Conservation (phyloP, 2,797 vertebrate species). For the Salmo trutta region DNA sequence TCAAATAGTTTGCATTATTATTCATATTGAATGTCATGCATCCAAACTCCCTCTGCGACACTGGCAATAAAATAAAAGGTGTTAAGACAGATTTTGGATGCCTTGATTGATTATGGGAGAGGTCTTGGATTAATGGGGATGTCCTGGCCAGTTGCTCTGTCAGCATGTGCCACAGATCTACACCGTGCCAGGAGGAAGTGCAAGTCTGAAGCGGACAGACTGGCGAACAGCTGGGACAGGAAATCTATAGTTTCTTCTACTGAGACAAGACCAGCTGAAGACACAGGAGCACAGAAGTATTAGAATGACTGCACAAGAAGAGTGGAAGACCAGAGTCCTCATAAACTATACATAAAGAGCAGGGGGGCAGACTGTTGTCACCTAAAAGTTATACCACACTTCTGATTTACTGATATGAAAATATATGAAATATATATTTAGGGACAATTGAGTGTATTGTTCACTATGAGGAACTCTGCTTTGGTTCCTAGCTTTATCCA, state of each 20-base stretch:
- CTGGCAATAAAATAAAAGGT: slow-evolving; percentile 81
- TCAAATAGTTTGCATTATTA: slow-evolving; percentile 38
- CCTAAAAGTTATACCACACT: slow-evolving; percentile 38
- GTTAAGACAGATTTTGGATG: slow-evolving; percentile 77
- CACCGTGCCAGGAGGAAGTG: slow-evolving; percentile 24
- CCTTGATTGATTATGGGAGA: slow-evolving; percentile 78
- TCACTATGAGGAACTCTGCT: slow-evolving; percentile 11
- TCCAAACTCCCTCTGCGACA: slow-evolving; percentile 61
- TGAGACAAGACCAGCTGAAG: slow-evolving; percentile 39
- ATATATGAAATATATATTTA: slow-evolving; percentile 13
- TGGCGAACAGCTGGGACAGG: slow-evolving; percentile 7
- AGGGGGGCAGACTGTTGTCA: slow-evolving; percentile 17
- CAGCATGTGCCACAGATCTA: slow-evolving; percentile 36
- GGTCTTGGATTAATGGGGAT: slow-evolving; percentile 69
- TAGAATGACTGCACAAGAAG: slow-evolving; percentile 40
- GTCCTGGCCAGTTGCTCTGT: slow-evolving; percentile 45
- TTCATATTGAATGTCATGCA: slow-evolving; percentile 71
- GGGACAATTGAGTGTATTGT: not conserved
- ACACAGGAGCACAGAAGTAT: slow-evolving; percentile 35
- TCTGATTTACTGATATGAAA: slow-evolving; percentile 34
- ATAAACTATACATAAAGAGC: slow-evolving; percentile 42
- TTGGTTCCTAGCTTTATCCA: not conserved
- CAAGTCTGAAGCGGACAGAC: slow-evolving; percentile 25
- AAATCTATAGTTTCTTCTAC: slow-evolving; percentile 5
- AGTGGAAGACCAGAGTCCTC: slow-evolving; percentile 43